phyloP scores from a whole-genome alignment of 2,797 vertebrate genomes.

The Benthosema pterotum region DNA sequence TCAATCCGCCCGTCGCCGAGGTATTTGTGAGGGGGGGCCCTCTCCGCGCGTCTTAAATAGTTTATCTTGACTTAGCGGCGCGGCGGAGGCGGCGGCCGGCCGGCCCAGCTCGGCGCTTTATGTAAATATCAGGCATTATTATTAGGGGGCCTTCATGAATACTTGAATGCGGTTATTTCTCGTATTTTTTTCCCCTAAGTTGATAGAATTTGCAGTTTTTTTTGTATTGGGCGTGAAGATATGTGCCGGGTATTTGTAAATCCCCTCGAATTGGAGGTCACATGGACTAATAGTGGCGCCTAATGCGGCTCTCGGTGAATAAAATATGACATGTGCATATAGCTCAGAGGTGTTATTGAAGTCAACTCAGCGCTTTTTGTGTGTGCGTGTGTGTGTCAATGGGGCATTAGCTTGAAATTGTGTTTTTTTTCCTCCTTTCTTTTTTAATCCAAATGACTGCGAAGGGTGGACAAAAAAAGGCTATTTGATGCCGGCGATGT shows the following conservation, averaged over 20 bases:
- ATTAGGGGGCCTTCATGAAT: slow-evolving; percentile 78
- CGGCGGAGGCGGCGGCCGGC: too few relatives aligned
- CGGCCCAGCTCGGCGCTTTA: slow-evolving; percentile 64
- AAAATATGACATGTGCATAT: slow-evolving; percentile 74
- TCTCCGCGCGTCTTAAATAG: slow-evolving; percentile 80
- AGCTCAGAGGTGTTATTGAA: slow-evolving; percentile 62
- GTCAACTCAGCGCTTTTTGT: slow-evolving; percentile 45
- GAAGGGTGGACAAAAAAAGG: slow-evolving; percentile 1
- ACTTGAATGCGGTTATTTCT: slow-evolving; percentile 67
- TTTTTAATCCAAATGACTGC: slow-evolving; percentile 11
- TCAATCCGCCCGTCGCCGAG: slow-evolving; percentile 73
- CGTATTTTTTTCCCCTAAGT: slow-evolving; percentile 81
- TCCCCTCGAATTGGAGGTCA: slow-evolving; percentile 75
- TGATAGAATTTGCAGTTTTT: slow-evolving; percentile 80
- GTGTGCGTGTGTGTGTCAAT: slow-evolving; percentile 41
- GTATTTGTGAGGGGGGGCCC: slow-evolving; percentile 70
- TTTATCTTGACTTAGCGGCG: slow-evolving; percentile 83
- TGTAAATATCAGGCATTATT: slow-evolving; percentile 85
- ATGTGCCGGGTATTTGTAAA: slow-evolving; percentile 73
- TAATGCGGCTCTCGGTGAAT: slow-evolving; percentile 73
- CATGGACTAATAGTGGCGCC: slow-evolving; percentile 73
- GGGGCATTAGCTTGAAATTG: slow-evolving; percentile 50
- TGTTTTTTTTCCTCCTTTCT: slow-evolving; percentile 38
- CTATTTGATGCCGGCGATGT: background rate
- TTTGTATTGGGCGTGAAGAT: slow-evolving; percentile 74